Conservation (phyloP, 2,797 vertebrate genomes). For the Pogoniulus pusillus region DNA sequence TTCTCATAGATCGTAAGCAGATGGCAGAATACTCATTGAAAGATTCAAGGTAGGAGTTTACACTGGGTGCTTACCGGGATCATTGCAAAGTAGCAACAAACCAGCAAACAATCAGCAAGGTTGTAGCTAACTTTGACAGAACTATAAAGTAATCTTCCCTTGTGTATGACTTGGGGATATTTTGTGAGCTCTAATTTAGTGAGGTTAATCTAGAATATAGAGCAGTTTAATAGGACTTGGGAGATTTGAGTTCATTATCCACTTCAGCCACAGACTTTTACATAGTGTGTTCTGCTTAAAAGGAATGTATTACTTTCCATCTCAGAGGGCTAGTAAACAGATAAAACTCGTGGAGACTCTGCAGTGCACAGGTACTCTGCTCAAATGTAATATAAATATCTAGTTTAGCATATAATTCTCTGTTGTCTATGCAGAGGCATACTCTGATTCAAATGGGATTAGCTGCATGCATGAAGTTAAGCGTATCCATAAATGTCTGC, state of each 20-base stretch:
- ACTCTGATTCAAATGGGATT: slow-evolving; percentile 35
- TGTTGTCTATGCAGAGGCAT: background rate
- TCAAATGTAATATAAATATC: background rate
- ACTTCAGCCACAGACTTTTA: background rate
- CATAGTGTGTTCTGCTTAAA: background rate
- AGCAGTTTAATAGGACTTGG: background rate
- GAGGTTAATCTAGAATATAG: background rate
- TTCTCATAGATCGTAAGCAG: background rate
- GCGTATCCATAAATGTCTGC: slow-evolving; percentile 33
- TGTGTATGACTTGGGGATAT: background rate
- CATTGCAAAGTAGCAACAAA: background rate
- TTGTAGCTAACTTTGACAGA: background rate
- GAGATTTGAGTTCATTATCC: background rate
- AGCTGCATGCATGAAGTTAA: background rate
- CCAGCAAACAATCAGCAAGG: background rate
- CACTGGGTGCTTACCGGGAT: background rate
- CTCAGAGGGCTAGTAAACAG: background rate
- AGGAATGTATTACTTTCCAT: background rate
- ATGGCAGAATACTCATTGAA: background rate
- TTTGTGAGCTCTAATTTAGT: background rate
- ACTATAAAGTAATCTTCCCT: background rate
- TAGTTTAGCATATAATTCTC: background rate
- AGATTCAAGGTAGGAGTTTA: background rate
- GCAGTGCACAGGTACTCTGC: background rate
- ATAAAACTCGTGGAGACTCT: background rate